These are phyloP conservation scores for Propithecus perrieri DNA, from an alignment of 2,797 vertebrate genomes.

Conservation along the genomic window DNA sequence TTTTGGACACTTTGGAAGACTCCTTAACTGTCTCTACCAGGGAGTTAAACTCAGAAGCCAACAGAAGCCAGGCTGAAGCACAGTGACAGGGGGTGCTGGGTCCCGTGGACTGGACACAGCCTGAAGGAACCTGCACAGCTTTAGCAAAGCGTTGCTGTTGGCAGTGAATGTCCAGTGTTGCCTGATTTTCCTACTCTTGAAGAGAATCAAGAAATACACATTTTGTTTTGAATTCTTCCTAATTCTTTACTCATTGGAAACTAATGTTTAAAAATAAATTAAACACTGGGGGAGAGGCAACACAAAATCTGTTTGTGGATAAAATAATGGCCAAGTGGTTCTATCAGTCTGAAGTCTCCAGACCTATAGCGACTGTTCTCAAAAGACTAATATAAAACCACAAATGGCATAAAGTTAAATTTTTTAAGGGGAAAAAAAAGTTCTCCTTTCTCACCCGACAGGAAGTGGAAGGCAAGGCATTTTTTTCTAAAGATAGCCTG, in stretches of 20 bases:
- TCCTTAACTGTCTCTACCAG: not conserved
- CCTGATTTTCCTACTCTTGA: not conserved
- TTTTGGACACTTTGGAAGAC: not conserved
- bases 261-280: not conserved
- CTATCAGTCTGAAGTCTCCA: not conserved
- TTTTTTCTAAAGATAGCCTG: conserved; percentile 20
- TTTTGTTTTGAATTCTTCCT: not conserved
- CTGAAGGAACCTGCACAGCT: not conserved
- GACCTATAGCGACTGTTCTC: not conserved
- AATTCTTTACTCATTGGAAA: not conserved
- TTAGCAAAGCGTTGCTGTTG: not conserved
- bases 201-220: conserved; percentile 21
- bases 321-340: not conserved
- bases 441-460: not conserved
- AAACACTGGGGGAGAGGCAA: not conserved
- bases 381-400: conserved; percentile 42
- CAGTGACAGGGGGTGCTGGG: not conserved
- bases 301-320: not conserved
- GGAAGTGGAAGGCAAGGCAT: not conserved
- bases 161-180: not conserved
- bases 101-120: fast-evolving
- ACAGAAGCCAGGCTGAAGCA: not conserved
- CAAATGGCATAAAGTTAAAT: not conserved
- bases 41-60: not conserved
- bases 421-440: not conserved